Evolutionary conservation across 1,140 invertebrate genomes (phyloP), one percentile per base, ranked within the genome.

Genomic region (Drepana arcuata): DNA sequence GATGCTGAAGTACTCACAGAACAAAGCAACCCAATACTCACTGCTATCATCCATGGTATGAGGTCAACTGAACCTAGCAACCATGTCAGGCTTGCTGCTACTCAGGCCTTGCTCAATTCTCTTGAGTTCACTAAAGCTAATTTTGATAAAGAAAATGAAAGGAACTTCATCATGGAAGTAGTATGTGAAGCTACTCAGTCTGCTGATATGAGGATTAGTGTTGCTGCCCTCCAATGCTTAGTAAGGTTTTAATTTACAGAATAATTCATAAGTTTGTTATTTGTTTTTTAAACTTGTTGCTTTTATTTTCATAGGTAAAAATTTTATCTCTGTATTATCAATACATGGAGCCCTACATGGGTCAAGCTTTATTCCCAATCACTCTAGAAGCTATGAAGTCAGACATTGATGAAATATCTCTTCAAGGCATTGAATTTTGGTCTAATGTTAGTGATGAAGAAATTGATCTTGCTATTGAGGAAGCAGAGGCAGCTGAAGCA

Each of bases 341-440:
- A 73, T 96, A 95, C 65, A 99, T 99, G 98, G 97, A 99, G 77
- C 91, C 93, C 11, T 99, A 99, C 64, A 99, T 99, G 98, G 94
- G 91, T 7, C 93, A 92, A 67, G 98, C 98, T 18, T 80, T 99
- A n/a, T 99, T 99, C 86, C 96, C 97, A 16, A 99, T 99, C 43
- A 99, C 98, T 9, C 85, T 99, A 70, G 95, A 98, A 83, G 97
- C 98, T 9, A 99, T 99, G 95, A 98, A 97, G 83, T 95, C 93
- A 23, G 94, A 97, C 26, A 90, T 93, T 39, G 96, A 99, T 85
- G 96, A 99, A 53, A 92, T 99, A 27, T 92, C 96, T 14, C 86
- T 99, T 24, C 98, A 99, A 85, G 98, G 98, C 49, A 99, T 99
- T 81, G 98, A 99, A 81, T 99, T 99, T 84, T 99, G 98, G 98